These are phyloP conservation scores for Rhinogobio ventralis DNA, from an alignment of 2,797 vertebrate species.

Conservation along the genomic window DNA sequence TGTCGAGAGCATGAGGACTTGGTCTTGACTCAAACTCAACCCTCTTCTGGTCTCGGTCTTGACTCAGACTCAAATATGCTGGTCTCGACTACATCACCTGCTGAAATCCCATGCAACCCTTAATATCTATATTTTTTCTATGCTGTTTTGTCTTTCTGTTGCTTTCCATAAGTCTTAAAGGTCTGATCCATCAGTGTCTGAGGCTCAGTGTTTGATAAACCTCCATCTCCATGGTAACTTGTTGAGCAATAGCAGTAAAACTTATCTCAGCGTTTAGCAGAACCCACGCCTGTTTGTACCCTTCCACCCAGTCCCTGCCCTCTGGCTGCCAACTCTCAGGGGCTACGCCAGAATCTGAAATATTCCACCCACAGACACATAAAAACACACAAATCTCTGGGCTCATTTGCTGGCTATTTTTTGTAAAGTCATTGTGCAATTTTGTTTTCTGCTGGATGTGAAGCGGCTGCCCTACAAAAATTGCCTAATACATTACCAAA, in stretches of 20 bases:
- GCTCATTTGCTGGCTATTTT: constrained; percentile 47
- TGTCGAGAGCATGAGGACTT: not conserved
- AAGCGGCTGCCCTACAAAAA: constrained; percentile 41
- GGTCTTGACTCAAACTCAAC: not conserved
- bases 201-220: constrained; percentile 52
- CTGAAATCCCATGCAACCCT: not conserved
- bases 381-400: constrained; percentile 30
- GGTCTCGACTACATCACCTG: not conserved
- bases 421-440: constrained; percentile 54
- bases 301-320: constrained; percentile 23
- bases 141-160: not conserved
- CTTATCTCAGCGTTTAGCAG: constrained; percentile 57
- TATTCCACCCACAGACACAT: constrained; percentile 15
- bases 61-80: not conserved
- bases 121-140: not conserved
- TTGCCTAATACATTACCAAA: constrained; percentile 51
- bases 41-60: not conserved
- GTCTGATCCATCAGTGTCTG: constrained; percentile 19
- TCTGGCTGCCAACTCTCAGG: not conserved
- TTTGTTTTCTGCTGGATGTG: constrained; percentile 32
- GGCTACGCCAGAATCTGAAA: constrained; percentile 8
- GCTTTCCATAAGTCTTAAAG: not conserved
- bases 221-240: constrained; percentile 48
- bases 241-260: constrained; percentile 46
- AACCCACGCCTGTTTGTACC: constrained; percentile 31